Evolutionary conservation across 2,797 vertebrate species (phyloP).

Genomic region (Notolabrus celidotus): DNA sequence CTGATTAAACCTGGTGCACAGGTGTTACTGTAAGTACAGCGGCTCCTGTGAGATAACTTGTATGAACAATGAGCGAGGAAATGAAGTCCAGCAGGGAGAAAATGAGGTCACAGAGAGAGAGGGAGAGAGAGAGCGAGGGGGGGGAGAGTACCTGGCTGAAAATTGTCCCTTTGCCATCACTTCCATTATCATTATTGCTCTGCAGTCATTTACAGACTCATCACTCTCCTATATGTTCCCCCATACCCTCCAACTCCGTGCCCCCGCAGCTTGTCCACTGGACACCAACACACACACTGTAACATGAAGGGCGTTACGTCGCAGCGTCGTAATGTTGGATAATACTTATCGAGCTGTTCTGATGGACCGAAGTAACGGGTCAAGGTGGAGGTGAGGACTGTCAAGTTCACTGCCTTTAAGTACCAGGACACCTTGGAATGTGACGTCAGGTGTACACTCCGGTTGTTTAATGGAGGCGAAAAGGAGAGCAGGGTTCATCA

Average conservation of each 20-base stretch:
- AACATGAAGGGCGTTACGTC: slow-evolving; percentile 7
- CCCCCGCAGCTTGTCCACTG: slow-evolving; percentile 28
- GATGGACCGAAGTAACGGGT: background rate
- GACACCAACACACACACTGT: slow-evolving; percentile 2
- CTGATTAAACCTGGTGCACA: background rate
- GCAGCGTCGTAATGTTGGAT: slow-evolving; percentile 1
- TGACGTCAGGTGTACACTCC: background rate
- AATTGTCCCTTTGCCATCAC: slow-evolving; percentile 82
- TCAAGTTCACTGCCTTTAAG: background rate
- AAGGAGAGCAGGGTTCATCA: too few species aligned
- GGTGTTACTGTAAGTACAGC: slow-evolving; percentile 26
- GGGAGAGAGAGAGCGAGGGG: slow-evolving; percentile 4
- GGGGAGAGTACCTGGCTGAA: slow-evolving; percentile 51
- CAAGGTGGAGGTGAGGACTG: background rate
- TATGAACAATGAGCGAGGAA: slow-evolving; percentile 8
- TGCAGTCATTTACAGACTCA: slow-evolving; percentile 76
- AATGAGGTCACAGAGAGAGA: slow-evolving; percentile 45
- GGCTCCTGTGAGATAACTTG: slow-evolving; percentile 16
- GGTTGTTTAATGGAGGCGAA: background rate
- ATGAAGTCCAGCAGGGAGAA: slow-evolving; percentile 37
- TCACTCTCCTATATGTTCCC: slow-evolving; percentile 59
- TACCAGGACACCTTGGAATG: slow-evolving; percentile 1
- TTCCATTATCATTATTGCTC: slow-evolving; percentile 84
- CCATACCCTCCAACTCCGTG: slow-evolving; percentile 51
- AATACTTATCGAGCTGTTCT: background rate